Percentiles rank a stretch among this genome's conserved stretches.
These are phyloP conservation scores for Ericerus pela DNA, from an alignment of 1,140 invertebrate genomes.

Conservation along the genomic window DNA sequence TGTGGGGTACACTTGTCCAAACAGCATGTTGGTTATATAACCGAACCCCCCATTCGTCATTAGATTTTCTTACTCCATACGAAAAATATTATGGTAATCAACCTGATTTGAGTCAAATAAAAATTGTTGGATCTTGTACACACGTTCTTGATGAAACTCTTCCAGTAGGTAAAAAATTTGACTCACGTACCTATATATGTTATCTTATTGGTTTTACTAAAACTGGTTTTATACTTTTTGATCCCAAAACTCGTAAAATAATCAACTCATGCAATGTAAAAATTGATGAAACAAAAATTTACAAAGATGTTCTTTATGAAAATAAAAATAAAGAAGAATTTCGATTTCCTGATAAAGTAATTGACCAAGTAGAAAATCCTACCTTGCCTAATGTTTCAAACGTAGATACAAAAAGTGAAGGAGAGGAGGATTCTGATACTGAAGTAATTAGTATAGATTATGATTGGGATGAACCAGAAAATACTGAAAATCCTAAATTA, in stretches of 20 bases:
- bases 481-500: no score
- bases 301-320: no score
- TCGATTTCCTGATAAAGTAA: no score
- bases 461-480: neutral
- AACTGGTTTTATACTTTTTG: neutral
- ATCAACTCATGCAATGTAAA: neutral
- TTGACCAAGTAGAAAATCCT: neutral
- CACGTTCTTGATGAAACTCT: slow-evolving; percentile 11
- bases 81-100: slow-evolving; percentile 26
- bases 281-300: slow-evolving; percentile 1
- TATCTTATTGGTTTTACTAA: neutral
- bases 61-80: slow-evolving; percentile 20
- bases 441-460: neutral
- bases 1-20: slow-evolving; percentile 25
- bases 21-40: slow-evolving; percentile 12
- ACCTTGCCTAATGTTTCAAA: neutral
- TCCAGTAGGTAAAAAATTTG: neutral
- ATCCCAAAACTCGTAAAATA: neutral
- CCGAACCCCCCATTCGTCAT: neutral
- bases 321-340: no score
- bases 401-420: neutral
- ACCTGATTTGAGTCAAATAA: slow-evolving; percentile 23
- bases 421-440: neutral
- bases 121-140: slow-evolving; percentile 27
- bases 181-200: neutral